phyloP scores from a whole-genome alignment of 2,888 invertebrate species.

The Brachyopa scutellaris region DNA sequence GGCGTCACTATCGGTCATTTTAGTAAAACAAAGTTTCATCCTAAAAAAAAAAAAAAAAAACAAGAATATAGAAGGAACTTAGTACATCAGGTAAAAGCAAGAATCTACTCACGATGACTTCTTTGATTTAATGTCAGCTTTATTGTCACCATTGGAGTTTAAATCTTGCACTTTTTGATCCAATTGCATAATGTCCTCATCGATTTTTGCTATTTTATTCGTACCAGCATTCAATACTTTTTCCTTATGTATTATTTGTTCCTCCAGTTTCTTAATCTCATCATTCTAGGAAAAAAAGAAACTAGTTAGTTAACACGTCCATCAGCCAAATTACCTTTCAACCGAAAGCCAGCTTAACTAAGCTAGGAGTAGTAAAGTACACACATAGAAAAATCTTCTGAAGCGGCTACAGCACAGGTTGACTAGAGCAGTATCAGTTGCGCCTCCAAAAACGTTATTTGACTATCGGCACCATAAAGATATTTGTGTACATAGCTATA shows the following conservation, averaged over 20 bases:
- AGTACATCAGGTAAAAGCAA: background rate
- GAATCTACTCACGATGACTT: conserved; percentile 82
- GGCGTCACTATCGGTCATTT: conserved; percentile 82
- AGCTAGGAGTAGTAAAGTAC: too few relatives aligned
- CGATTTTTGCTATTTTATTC: conserved; percentile 87
- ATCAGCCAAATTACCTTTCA: too few relatives aligned
- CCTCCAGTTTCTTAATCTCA: conserved; percentile 87
- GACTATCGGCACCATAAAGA: too few relatives aligned
- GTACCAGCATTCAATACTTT: conserved; percentile 84
- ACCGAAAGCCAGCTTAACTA: too few relatives aligned
- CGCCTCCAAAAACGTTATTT: too few relatives aligned
- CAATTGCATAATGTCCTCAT: conserved; percentile 86
- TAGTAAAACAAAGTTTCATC: conserved; percentile 86
- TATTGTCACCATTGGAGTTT: conserved; percentile 32
- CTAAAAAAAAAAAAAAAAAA: conserved; percentile 80
- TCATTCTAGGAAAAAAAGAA: conserved; percentile 84
- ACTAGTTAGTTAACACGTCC: background rate
- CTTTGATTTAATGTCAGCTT: conserved; percentile 78
- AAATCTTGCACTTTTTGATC: conserved; percentile 84
- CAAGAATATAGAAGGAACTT: background rate
- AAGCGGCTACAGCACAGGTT: too few relatives aligned
- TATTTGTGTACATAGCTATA: too few relatives aligned
- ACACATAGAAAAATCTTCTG: too few relatives aligned
- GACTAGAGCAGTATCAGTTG: too few relatives aligned
- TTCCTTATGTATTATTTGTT: conserved; percentile 84